phyloP scores from a whole-genome alignment of 2,888 invertebrate genomes.

The Nymphalis polychloros region DNA sequence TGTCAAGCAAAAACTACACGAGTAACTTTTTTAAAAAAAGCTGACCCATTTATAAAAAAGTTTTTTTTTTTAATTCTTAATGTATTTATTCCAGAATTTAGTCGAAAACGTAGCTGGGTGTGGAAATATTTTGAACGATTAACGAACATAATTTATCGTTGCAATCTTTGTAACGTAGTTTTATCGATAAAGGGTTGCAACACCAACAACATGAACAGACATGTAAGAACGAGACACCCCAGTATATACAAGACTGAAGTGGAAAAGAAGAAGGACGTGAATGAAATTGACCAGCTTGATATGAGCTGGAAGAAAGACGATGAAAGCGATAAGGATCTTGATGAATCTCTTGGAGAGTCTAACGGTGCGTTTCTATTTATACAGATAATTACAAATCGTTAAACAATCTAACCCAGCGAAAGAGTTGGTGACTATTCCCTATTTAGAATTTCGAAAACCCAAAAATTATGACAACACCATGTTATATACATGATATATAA shows the following conservation, averaged over 20 bases:
- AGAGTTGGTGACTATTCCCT: no score
- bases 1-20: no score
- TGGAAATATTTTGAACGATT: slow-evolving; percentile 75
- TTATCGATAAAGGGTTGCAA: slow-evolving; percentile 76
- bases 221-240: slow-evolving; percentile 66
- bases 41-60: no score
- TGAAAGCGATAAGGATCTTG: slow-evolving; percentile 50
- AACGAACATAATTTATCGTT: slow-evolving; percentile 69
- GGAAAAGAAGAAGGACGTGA: slow-evolving; percentile 42
- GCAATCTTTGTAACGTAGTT: slow-evolving; percentile 68
- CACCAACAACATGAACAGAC: slow-evolving; percentile 75
- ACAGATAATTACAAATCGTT: no score
- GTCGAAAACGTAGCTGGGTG: slow-evolving; percentile 73
- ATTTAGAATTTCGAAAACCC: no score
- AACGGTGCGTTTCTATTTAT: no score
- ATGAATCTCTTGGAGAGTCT: slow-evolving; percentile 38
- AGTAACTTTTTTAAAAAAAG: no score
- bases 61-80: background rate
- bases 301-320: slow-evolving; percentile 55
- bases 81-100: slow-evolving; percentile 50
- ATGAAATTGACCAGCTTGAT: slow-evolving; percentile 18
- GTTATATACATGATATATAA: no score
- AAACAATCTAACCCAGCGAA: no score
- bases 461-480: no score
- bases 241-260: slow-evolving; percentile 59